Conservation (phyloP, 2,888 invertebrate genomes). For the Belgica antarctica region DNA sequence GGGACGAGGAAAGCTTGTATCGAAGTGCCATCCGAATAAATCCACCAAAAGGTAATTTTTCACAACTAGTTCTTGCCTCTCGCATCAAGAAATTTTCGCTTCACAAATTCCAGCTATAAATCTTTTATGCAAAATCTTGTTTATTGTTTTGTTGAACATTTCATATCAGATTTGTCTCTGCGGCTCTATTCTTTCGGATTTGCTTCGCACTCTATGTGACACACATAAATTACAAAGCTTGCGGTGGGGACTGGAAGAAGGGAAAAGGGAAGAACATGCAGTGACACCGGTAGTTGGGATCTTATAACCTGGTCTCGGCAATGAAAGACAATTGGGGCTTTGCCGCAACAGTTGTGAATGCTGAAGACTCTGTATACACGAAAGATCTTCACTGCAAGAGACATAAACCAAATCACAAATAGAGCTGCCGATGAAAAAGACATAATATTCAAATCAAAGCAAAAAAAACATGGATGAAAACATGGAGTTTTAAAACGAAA, state of each 20-base stretch:
- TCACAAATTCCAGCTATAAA: slow-evolving; percentile 30
- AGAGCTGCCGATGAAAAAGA: too few species aligned
- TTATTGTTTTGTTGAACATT: slow-evolving; percentile 37
- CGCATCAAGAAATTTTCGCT: background rate
- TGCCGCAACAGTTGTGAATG: too few species aligned
- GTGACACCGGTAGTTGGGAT: too few species aligned
- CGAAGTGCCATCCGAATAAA: slow-evolving; percentile 86
- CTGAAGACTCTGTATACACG: too few species aligned
- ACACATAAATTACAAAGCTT: slow-evolving; percentile 39
- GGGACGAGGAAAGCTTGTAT: slow-evolving; percentile 88
- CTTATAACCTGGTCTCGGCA: too few species aligned
- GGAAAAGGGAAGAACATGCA: background rate
- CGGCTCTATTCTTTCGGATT: background rate
- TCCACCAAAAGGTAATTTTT: slow-evolving; percentile 91
- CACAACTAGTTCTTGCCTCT: too few species aligned
- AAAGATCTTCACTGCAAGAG: too few species aligned
- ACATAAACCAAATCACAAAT: too few species aligned
- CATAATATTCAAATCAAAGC: slow-evolving; percentile 25
- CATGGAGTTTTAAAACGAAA: background rate
- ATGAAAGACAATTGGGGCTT: too few species aligned
- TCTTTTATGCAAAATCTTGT: slow-evolving; percentile 33
- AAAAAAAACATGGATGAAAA: slow-evolving; percentile 27
- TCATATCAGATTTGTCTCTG: slow-evolving; percentile 37
- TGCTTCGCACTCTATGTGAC: slow-evolving; percentile 29
- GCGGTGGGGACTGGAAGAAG: background rate